Conservation (phyloP, 2,888 invertebrate species). For the Drosophila tanythrix region DNA sequence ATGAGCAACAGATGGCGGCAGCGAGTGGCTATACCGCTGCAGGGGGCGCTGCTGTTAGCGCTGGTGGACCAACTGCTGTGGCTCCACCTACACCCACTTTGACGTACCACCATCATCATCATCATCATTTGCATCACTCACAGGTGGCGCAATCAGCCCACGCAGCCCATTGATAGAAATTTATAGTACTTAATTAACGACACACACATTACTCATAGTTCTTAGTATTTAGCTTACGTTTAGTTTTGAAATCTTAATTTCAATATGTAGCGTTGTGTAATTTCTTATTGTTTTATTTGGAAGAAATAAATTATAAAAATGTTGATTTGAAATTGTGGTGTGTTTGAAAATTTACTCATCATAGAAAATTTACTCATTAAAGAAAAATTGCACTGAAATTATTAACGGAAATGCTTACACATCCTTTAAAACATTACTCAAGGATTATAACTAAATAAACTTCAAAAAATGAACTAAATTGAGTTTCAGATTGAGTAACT, state of each 20-base stretch:
- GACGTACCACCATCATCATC: conserved; percentile 69
- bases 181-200: conserved; percentile 55
- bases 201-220: conserved; percentile 46
- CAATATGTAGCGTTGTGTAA: conserved; percentile 34
- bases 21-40: conserved; percentile 42
- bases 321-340: conserved; percentile 37
- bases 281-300: conserved; percentile 43
- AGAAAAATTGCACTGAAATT: background rate
- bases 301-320: conserved; percentile 50
- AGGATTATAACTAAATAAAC: background rate
- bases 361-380: background rate
- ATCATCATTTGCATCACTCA: conserved; percentile 67
- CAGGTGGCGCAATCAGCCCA: conserved; percentile 52
- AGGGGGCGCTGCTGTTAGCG: conserved; percentile 12
- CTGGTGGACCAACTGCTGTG: conserved; percentile 16
- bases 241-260: conserved; percentile 51
- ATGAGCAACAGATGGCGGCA: conserved; percentile 69
- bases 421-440: background rate
- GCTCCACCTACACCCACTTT: conserved; percentile 64
- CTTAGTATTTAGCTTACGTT: conserved; percentile 23
- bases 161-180: conserved; percentile 45
- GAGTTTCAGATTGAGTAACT: background rate
- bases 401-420: background rate
- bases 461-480: background rate
- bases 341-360: background rate